Base-by-base conservation (phyloP, 1,140 invertebrate genomes). In the Trissolcus basalis region DNA sequence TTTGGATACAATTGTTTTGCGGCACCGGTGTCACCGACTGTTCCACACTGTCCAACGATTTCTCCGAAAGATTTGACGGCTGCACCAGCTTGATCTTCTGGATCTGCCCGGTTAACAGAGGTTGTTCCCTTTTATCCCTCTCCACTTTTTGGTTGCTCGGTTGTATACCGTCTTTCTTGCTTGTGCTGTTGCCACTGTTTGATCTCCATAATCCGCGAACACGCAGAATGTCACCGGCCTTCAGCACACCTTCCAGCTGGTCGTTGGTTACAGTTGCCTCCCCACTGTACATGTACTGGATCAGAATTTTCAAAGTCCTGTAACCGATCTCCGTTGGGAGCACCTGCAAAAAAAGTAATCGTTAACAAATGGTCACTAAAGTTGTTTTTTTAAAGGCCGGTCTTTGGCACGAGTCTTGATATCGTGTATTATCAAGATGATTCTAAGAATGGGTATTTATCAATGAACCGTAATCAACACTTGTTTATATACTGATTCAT, bases 281-380 rank as follows among this genome's bases (percentile, higher is more conserved):
- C 1, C 94, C 94, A 85, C 90, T 94, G 86, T 96, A 95, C 93
- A 95, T 95, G 81, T 96, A 96, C 80, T 95, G 93, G n/a, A 95
- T 92, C 0, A 96, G 88, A 53, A 94, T 93, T 83, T 94, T 93
- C 56, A 96, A 86, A 1, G 94, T 94, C 63, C 93, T 91, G 56
- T 94, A 93, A 13, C 91, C 93, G 51, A 95, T 93, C 81, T 95
- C 94, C 0, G 93, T 92, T 5, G 95, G 94, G 43, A 97, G 88
- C 16, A 97, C 93, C 87, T 88, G 69, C 12, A 75, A 50, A 13
- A 16, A 39, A 27, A 27, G 6, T 27, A 27, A 27, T 6, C 19
- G 1, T 27, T 3, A 27, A 27, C 1, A 27, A 27, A 1, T 27
- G 19, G 19, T 3, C 1, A 6, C 6, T 27, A 27, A 27, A 6